These are phyloP conservation scores for Salminus brasiliensis DNA, from an alignment of 2,113 vertebrate genomes.

Conservation along the genomic window DNA sequence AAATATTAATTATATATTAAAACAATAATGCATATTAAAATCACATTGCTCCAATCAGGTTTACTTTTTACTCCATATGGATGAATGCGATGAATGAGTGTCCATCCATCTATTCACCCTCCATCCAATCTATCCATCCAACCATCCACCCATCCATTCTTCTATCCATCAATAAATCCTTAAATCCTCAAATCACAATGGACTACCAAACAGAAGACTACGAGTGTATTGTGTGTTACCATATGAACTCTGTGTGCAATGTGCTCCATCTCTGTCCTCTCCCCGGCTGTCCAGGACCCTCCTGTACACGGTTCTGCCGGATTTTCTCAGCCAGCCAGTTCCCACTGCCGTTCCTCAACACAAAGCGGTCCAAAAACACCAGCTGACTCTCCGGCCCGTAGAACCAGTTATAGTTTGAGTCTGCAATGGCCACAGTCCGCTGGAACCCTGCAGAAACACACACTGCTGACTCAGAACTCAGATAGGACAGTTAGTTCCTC, in stretches of 20 bases:
- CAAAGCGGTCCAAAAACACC: constrained; percentile 94
- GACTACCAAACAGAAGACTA: too few relatives aligned
- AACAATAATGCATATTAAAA: too few relatives aligned
- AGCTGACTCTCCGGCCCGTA: constrained; percentile 98
- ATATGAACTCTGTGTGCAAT: constrained; percentile 97
- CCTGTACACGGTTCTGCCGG: constrained; percentile 85
- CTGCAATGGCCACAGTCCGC: constrained; percentile 93
- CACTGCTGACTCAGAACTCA: neutral
- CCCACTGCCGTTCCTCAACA: constrained; percentile 95
- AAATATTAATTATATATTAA: too few relatives aligned
- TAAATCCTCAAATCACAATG: too few relatives aligned
- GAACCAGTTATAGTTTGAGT: constrained; percentile 99
- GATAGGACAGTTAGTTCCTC: too few relatives aligned
- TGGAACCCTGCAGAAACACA: constrained; percentile 86
- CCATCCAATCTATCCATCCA: too few relatives aligned
- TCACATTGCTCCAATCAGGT: too few relatives aligned
- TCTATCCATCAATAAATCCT: too few relatives aligned
- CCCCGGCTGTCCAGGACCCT: constrained; percentile 89
- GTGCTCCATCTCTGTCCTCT: constrained; percentile 98
- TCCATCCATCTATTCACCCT: too few relatives aligned
- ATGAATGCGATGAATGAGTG: too few relatives aligned
- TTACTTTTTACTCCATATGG: too few relatives aligned
- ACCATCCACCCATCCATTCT: too few relatives aligned
- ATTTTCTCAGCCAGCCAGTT: constrained; percentile 96
- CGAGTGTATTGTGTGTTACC: constrained; percentile 75